Evolutionary conservation across 2,888 invertebrate species (phyloP).

Genomic region (Drosophila mimica): DNA sequence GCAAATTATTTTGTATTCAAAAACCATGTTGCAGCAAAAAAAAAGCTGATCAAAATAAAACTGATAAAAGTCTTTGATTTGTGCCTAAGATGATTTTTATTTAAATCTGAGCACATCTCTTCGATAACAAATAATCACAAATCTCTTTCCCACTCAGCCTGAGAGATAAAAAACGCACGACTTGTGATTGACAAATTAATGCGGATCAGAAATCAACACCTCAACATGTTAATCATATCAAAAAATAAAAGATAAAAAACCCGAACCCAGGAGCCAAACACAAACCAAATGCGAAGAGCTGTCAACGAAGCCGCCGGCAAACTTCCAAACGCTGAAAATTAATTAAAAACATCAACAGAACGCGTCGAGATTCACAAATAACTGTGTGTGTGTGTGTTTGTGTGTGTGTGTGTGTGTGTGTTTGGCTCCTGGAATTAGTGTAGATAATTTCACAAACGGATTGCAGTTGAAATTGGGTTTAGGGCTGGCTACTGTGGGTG

Average conservation of each 20-base stretch:
- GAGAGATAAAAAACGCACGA: constrained; percentile 48
- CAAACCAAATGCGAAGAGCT: constrained; percentile 35
- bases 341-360: constrained; percentile 80
- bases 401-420: constrained; percentile 6
- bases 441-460: constrained; percentile 62
- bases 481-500: constrained; percentile 36
- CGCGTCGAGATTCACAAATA: constrained; percentile 68
- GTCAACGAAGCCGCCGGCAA: constrained; percentile 26
- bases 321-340: constrained; percentile 55
- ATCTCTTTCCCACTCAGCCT: not conserved
- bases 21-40: not conserved
- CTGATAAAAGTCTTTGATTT: not conserved
- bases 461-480: constrained; percentile 37
- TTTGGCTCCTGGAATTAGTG: constrained; percentile 66
- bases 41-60: not conserved
- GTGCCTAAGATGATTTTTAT: not conserved
- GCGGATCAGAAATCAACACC: constrained; percentile 76
- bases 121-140: not conserved
- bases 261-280: not conserved
- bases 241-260: constrained; percentile 23
- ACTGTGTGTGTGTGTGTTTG: constrained; percentile 1
- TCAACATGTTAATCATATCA: constrained; percentile 68
- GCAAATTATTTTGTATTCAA: not conserved
- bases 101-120: not conserved
- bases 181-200: constrained; percentile 76